Evolutionary conservation across 2,888 invertebrate species (phyloP).

Genomic region (Polymixis flavicincta): DNA sequence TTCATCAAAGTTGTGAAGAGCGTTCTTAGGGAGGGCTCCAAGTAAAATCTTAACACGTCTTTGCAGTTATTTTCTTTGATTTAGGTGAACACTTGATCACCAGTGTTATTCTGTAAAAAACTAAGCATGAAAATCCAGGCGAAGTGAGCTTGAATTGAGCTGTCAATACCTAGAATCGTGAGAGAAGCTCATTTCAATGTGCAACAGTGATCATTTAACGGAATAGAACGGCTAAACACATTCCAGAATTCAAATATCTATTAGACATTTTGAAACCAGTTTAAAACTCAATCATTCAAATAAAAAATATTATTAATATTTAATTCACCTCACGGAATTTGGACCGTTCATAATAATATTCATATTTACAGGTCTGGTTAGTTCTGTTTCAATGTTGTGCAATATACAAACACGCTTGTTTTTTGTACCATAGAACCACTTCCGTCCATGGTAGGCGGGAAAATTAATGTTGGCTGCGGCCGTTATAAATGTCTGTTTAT

Average conservation of each 20-base stretch:
- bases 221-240: neutral
- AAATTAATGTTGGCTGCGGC: constrained; percentile 28
- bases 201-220: no score
- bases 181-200: no score
- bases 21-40: neutral
- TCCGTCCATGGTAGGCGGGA: constrained; percentile 15
- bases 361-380: neutral
- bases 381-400: constrained; percentile 42
- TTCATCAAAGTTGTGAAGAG: no score
- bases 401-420: constrained; percentile 34
- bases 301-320: neutral
- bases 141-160: no score
- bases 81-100: no score
- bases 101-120: no score
- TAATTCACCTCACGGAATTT: constrained; percentile 13
- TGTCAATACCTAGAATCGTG: no score
- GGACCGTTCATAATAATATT: neutral
- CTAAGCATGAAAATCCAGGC: no score
- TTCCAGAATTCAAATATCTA: no score
- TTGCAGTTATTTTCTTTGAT: no score
- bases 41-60: neutral
- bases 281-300: neutral
- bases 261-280: neutral
- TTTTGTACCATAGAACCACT: constrained; percentile 21
- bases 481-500: constrained; percentile 26